Evolutionary conservation across 2,888 invertebrate species (phyloP), one percentile per base, ranked within the genome.

Genomic region (Mythimna albipuncta): DNA sequence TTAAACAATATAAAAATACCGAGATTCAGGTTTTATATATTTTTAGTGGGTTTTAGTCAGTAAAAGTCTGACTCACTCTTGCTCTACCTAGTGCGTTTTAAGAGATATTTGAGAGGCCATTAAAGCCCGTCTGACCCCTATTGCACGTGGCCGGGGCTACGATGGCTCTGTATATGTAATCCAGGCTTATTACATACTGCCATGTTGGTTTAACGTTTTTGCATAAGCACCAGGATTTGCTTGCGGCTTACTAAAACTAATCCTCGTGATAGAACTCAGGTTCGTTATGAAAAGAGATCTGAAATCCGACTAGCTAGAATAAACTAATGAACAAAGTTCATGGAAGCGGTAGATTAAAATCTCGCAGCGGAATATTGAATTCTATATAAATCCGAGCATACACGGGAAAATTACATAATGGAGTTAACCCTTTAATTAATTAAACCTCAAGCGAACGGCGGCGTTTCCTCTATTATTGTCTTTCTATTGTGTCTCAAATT

Each of bases 141-240:
- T 52, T 32, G 52, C 57, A 32, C 62, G 32, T 61, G 63, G 41
- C 50, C 64, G 16, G 50, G 16, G 19, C 7, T 50, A 19, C 50
- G 19, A 6, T 19, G 6, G 50, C 19, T 55, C 55, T 54, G 57
- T 82, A 44, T 52, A 67, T 61, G 59, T 71, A 73, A 80, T 69
- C 67, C 26, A 11, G 26, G 69, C 66, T 77, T 80, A 83, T 75
- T 64, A 80, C 70, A 50, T 58, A 35, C 67, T 58, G 38, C 65
- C 72, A 64, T 69, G 58, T 65, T 44, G 52, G 57, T 58, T 55
- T 70, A 72, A 59, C 58, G 63, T 41, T 75, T 65, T 70, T 67
- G 50, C 19, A 73, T 64, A 79, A 65, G 19, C 61, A 61, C 72
- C 62, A 74, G 57, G 26, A 38, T 71, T 80, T 72, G 67, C 52